Base-by-base conservation (phyloP, 2,888 invertebrate species). In the Phragmatobia fuliginosa region DNA sequence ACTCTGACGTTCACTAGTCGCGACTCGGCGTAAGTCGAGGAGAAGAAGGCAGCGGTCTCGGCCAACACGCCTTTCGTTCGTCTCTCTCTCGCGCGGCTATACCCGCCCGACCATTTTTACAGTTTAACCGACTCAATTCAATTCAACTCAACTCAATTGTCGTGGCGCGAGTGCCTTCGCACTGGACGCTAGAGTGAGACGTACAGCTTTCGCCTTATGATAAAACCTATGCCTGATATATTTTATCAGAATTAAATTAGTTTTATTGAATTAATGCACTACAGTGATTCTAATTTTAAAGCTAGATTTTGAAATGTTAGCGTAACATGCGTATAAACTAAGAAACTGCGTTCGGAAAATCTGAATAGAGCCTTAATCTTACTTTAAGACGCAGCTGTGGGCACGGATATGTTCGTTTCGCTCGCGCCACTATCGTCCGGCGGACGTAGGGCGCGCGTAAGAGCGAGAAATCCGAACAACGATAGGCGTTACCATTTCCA, bases 111-210 rank as follows among this genome's bases (percentile, higher is more conserved):
- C 91, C 92, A 92, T 95, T 95, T 95, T 95, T 94, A 94, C 94
- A 88, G 90, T 94, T 94, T 92, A 92, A 92, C 94, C 94, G 90
- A 94, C 94, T 94, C 94, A 94, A 95, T 94, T 94, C 93, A 94
- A 95, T 94, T 94, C 94, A 94, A 95, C 94, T 94, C 94, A 94
- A 94, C 94, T 94, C 94, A 94, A 94, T 94, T 94, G 94, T 94
- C 94, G 93, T 94, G 88, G 91, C 92, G 91, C 92, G 89, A 94
- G 92, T 91, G 92, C 94, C 94, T 94, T 94, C 88, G 87, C 84
- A 90, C 91, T 91, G 94, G 94, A 93, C 94, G 94, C 91, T 93
- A 94, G 94, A 95, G 94, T 88, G 93, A 92, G 94, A 94, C 89
- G 85, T 90, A 92, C 90, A 91, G 90, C 88, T 86, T 84, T 90